Conservation (phyloP, 2,113 vertebrate genomes). For the Clupea harengus region DNA sequence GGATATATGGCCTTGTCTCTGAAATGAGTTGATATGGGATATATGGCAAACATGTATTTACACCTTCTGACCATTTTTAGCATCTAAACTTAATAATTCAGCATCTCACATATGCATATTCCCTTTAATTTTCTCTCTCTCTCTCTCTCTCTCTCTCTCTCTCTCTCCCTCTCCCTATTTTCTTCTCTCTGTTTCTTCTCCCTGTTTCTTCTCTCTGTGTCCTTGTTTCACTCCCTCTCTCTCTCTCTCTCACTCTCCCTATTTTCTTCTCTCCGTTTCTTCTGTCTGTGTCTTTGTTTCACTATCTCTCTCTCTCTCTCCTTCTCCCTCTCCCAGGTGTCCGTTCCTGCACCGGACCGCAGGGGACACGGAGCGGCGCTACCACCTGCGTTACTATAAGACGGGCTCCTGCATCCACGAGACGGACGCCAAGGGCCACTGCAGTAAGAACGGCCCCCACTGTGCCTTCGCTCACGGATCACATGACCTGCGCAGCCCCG, state of each 20-base stretch:
- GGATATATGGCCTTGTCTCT: no score
- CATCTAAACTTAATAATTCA: no score
- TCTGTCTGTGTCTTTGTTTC: not conserved
- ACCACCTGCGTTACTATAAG: conserved; percentile 96
- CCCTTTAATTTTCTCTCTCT: not conserved
- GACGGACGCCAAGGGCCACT: conserved; percentile 95
- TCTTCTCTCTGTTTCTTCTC: not conserved
- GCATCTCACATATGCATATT: not conserved
- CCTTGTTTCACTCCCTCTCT: not conserved
- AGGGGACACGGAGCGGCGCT: conserved; percentile 93
- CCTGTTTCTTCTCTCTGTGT: no score
- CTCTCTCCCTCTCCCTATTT: not conserved
- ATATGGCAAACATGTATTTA: no score
- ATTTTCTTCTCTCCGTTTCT: not conserved
- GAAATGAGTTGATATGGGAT: no score
- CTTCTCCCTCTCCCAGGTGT: conserved; percentile 71
- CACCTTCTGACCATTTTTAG: no score
- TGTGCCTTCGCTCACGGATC: conserved; percentile 97
- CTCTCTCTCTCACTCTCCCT: not conserved
- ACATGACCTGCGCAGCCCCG: conserved; percentile 91
- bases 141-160: not conserved
- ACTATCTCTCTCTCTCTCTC: not conserved
- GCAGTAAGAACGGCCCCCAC: conserved; percentile 94
- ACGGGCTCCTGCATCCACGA: conserved; percentile 98
- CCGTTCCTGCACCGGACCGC: conserved; percentile 94